Percentiles rank a stretch among this genome's conserved stretches.
phyloP scores from a whole-genome alignment of 2,113 vertebrate genomes.

The Sinocyclocheilus grahami region DNA sequence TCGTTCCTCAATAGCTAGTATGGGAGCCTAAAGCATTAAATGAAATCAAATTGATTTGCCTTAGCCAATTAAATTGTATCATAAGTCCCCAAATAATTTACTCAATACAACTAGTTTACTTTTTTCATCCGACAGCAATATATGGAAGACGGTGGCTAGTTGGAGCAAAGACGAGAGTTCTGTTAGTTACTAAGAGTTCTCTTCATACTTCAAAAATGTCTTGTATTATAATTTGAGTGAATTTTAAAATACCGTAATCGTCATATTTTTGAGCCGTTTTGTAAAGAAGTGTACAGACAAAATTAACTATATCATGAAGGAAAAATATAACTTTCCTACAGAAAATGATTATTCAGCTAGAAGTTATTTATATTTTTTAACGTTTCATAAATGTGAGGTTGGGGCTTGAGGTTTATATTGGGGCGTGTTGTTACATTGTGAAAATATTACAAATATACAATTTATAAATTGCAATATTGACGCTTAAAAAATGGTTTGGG shows the following conservation, averaged over 20 bases:
- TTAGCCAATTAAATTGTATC: background rate
- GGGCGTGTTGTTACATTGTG: background rate
- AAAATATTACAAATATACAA: background rate
- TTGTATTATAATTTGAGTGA: background rate
- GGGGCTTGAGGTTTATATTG: background rate
- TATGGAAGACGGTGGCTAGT: background rate
- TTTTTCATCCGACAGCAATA: background rate
- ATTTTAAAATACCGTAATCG: background rate
- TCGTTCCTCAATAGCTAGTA: background rate
- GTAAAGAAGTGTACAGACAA: background rate
- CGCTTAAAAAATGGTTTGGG: background rate
- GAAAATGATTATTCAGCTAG: background rate
- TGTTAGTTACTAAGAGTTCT: background rate
- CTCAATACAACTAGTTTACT: constrained; percentile 56
- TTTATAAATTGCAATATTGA: background rate
- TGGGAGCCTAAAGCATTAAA: background rate
- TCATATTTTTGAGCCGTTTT: background rate
- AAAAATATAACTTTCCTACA: background rate
- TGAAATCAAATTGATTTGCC: background rate
- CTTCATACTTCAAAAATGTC: background rate
- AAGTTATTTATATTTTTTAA: background rate
- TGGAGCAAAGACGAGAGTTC: background rate
- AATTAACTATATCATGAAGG: background rate
- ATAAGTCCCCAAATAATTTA: background rate
- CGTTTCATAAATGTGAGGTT: background rate